These are phyloP conservation scores for Sialis fuliginosa DNA, from an alignment of 2,888 invertebrate genomes.

Conservation along the genomic window DNA sequence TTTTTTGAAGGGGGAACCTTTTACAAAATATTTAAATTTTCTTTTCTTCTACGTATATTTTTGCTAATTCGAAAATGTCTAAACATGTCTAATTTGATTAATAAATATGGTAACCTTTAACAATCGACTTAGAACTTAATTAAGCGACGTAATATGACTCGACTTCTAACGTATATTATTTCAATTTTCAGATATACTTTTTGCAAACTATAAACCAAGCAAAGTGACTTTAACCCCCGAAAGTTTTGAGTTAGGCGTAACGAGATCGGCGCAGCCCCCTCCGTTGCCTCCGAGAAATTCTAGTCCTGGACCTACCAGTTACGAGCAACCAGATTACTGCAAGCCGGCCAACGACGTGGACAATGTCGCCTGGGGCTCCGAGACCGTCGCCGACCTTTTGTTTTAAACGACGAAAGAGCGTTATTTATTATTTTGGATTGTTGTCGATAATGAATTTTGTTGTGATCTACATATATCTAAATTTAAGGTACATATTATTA, in stretches of 20 bases:
- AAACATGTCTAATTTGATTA: too few species aligned
- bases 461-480: not conserved
- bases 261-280: conserved; percentile 31
- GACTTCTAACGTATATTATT: too few species aligned
- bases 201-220: conserved; percentile 65
- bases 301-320: not conserved
- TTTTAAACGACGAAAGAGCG: conserved; percentile 1
- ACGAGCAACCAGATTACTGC: not conserved
- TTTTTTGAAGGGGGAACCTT: too few species aligned
- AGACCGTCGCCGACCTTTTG: conserved; percentile 4
- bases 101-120: too few species aligned
- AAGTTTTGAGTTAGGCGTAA: conserved; percentile 64
- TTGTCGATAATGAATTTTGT: not conserved
- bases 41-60: too few species aligned
- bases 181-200: too few species aligned
- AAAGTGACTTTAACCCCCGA: conserved; percentile 44
- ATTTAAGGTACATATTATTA: not conserved
- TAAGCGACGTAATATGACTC: too few species aligned
- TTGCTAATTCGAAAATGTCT: too few species aligned
- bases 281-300: conserved; percentile 7
- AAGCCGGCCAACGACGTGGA: conserved; percentile 4
- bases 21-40: too few species aligned
- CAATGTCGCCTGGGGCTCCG: conserved; percentile 4
- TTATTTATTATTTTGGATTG: not conserved
- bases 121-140: too few species aligned